These are phyloP conservation scores for Anastatus disparis DNA, from an alignment of 1,140 invertebrate genomes.

Conservation along the genomic window DNA sequence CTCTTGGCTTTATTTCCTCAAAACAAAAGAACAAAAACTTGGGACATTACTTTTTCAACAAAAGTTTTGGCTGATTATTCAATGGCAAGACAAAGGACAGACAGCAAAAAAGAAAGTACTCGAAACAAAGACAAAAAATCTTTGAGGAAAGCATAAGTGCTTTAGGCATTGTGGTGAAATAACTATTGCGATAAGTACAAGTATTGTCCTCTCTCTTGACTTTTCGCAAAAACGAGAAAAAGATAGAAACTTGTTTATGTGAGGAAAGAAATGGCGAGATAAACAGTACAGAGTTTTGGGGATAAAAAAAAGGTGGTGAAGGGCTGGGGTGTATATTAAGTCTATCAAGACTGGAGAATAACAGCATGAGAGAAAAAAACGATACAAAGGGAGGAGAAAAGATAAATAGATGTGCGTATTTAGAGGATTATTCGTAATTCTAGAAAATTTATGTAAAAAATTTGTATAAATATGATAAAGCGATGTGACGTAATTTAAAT, in stretches of 20 bases:
- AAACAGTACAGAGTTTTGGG: neutral
- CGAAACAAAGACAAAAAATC: no score
- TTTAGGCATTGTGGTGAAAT: neutral
- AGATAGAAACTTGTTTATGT: neutral
- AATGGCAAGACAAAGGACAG: constrained; percentile 6
- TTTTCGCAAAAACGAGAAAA: neutral
- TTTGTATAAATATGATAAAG: neutral
- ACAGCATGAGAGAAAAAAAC: neutral
- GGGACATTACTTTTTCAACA: neutral
- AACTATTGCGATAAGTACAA: constrained; percentile 1
- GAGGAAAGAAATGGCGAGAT: neutral
- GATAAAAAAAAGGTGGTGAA: neutral
- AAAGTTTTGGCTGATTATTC: constrained; percentile 18
- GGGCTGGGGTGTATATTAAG: neutral
- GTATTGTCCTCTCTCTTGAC: neutral
- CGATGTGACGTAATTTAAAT: no score
- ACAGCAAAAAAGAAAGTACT: neutral
- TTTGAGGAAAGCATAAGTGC: constrained; percentile 18
- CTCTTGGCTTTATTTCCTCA: neutral
- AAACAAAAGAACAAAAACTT: neutral
- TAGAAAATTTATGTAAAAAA: neutral
- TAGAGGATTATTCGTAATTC: constrained; percentile 5
- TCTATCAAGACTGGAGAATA: neutral
- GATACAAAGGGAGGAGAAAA: neutral
- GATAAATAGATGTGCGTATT: neutral